Evolutionary conservation across 2,797 vertebrate genomes (phyloP).

Genomic region (Euthynnus affinis): DNA sequence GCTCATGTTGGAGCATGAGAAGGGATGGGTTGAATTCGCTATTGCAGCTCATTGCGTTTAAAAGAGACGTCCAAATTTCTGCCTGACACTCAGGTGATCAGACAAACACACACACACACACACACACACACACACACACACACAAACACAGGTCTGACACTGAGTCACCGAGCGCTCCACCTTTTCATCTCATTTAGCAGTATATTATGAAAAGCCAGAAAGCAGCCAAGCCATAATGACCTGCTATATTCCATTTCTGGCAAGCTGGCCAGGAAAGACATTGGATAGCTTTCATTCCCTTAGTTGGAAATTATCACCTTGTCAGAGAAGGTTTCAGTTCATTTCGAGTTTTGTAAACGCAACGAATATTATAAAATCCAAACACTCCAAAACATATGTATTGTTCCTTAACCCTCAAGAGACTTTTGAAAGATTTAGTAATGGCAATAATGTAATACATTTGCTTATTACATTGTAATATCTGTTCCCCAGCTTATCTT

Average conservation of each 20-base stretch:
- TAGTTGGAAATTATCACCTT: constrained; percentile 70
- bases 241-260: constrained; percentile 58
- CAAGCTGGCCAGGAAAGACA: constrained; percentile 43
- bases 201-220: constrained; percentile 60
- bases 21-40: constrained; percentile 56
- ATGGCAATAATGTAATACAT: constrained; percentile 11
- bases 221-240: constrained; percentile 61
- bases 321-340: constrained; percentile 58
- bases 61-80: constrained; percentile 49
- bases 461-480: not conserved
- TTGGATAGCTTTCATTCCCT: constrained; percentile 39
- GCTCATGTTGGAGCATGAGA: constrained; percentile 79
- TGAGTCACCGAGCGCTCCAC: constrained; percentile 28
- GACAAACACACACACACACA: constrained; percentile 30
- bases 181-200: constrained; percentile 75
- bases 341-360: constrained; percentile 46
- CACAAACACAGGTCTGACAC: constrained; percentile 53
- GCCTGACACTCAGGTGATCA: constrained; percentile 24
- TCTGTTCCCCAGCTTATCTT: constrained; percentile 12
- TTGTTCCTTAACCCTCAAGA: not conserved
- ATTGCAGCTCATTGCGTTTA: constrained; percentile 56
- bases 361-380: constrained; percentile 12
- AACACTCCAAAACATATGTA: not conserved
- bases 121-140: constrained; percentile 20
- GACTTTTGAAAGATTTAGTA: not conserved